Percentiles rank a stretch among this genome's conserved stretches.
These are phyloP conservation scores for Otolemur garnettii DNA, from an alignment of 2,113 vertebrate genomes.

Conservation along the genomic window DNA sequence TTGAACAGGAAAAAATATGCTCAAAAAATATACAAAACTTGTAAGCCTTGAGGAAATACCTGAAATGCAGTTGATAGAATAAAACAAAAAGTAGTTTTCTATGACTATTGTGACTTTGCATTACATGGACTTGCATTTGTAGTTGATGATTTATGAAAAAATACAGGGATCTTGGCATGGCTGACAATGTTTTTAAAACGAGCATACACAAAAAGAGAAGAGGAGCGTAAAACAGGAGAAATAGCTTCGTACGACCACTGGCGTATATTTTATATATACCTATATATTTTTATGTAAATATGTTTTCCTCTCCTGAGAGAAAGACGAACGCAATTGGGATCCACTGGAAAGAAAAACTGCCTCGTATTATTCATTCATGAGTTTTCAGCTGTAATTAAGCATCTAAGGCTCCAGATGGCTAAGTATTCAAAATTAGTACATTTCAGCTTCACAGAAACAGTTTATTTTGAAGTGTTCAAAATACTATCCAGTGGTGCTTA, in stretches of 20 bases:
- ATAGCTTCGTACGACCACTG: conserved; percentile 56
- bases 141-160: conserved; percentile 62
- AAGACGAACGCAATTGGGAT: conserved; percentile 77
- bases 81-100: conserved; percentile 67
- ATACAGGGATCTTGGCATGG: conserved; percentile 56
- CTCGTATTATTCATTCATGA: conserved; percentile 84
- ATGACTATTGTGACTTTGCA: conserved; percentile 52
- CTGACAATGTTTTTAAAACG: conserved; percentile 61
- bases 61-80: conserved; percentile 64
- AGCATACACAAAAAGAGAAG: conserved; percentile 60
- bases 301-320: conserved; percentile 67
- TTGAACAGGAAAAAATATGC: conserved; percentile 45
- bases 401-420: conserved; percentile 87
- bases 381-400: conserved; percentile 87
- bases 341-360: conserved; percentile 80
- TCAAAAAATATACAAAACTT: conserved; percentile 66
- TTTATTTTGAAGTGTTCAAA: conserved; percentile 84
- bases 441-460: conserved; percentile 82
- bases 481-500: conserved; percentile 77
- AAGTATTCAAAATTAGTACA: conserved; percentile 87
- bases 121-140: conserved; percentile 53
- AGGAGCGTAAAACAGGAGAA: conserved; percentile 69
- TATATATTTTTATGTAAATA: too few relatives aligned
- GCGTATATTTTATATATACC: neutral
- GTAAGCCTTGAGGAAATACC: neutral